These are phyloP conservation scores for Forficula auricularia DNA, from an alignment of 1,140 invertebrate species.

Conservation along the genomic window DNA sequence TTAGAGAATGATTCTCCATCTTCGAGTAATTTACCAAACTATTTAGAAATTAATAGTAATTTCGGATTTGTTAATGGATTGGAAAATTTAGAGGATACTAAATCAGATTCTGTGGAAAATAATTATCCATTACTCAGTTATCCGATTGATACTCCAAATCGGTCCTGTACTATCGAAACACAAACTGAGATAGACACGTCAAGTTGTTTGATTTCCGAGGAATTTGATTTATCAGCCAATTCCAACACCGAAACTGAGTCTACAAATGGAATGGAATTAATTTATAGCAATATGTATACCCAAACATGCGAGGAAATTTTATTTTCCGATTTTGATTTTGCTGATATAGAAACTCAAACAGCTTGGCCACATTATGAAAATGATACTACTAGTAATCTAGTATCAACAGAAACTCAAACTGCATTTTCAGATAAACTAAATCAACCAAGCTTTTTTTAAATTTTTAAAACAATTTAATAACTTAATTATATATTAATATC, in stretches of 20 bases:
- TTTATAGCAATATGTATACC: constrained; percentile 37
- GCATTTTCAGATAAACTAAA: constrained; percentile 17
- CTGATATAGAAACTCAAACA: constrained; percentile 42
- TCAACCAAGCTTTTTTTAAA: no score
- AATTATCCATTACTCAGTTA: no score
- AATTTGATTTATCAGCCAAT: constrained; percentile 21
- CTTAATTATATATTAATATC: not conserved
- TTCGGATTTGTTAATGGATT: no score
- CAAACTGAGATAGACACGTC: constrained; percentile 32
- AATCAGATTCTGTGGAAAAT: no score
- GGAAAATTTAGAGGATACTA: no score
- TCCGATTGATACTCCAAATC: constrained; percentile 13
- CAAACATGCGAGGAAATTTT: constrained; percentile 40
- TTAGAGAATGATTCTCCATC: constrained; percentile 15
- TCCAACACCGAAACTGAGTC: constrained; percentile 33
- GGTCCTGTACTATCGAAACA: constrained; percentile 34
- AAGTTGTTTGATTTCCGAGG: constrained; percentile 22
- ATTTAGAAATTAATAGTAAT: no score
- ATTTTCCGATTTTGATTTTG: constrained; percentile 31
- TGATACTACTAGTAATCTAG: constrained; percentile 19
- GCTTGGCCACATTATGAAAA: constrained; percentile 25
- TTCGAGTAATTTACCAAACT: no score
- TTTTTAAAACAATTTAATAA: no score
- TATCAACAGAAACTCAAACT: constrained; percentile 29
- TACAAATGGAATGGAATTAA: constrained; percentile 27